Conservation (phyloP, 1,140 invertebrate genomes). For the Drosophila kikkawai region DNA sequence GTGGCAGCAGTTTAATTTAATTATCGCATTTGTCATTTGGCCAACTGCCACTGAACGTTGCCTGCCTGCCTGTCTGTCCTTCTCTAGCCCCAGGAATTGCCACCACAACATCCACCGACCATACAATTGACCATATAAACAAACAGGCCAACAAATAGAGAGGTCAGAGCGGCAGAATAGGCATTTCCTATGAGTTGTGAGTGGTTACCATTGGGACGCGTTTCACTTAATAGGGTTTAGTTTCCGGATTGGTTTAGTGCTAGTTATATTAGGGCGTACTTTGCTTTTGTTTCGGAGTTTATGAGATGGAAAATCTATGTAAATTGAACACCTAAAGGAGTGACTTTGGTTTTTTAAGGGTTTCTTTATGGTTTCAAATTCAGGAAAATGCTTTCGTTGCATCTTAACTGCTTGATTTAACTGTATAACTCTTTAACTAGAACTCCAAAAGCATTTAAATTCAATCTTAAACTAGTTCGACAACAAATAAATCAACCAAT, state of each 20-base stretch:
- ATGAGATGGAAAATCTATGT: no score
- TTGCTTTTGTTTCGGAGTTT: not conserved
- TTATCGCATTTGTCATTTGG: conserved; percentile 84
- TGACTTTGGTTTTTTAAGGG: no score
- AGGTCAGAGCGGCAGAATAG: conserved; percentile 12
- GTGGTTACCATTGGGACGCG: not conserved
- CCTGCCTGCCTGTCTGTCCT: not conserved
- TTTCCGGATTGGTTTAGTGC: not conserved
- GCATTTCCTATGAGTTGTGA: conserved; percentile 10
- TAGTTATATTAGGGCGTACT: not conserved
- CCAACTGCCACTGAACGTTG: conserved; percentile 68
- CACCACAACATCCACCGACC: conserved; percentile 11
- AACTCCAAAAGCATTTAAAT: conserved; percentile 3
- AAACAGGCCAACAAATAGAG: conserved; percentile 15
- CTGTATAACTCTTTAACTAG: not conserved
- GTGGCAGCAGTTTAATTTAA: conserved; percentile 85
- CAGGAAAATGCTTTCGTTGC: not conserved
- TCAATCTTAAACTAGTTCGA: conserved; percentile 17
- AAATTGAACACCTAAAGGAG: not conserved
- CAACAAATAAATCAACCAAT: conserved; percentile 32
- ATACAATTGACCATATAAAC: conserved; percentile 52
- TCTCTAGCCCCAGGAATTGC: conserved; percentile 3
- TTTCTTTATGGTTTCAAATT: not conserved
- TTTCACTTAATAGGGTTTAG: not conserved
- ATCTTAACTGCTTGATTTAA: not conserved